These are phyloP conservation scores for Anas capensis DNA, from an alignment of 2,797 vertebrate genomes.

Conservation along the genomic window DNA sequence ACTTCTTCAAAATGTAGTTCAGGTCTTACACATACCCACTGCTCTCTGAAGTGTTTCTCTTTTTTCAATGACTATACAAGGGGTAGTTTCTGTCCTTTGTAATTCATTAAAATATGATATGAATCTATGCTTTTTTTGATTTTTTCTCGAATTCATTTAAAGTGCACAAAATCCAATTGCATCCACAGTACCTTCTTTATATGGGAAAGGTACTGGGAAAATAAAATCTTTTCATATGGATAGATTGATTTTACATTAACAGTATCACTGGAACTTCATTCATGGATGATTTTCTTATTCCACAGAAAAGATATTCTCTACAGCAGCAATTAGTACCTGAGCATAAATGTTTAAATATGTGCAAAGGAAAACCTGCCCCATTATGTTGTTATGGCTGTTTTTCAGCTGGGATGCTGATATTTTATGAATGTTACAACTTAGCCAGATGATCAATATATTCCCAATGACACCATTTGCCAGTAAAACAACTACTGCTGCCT, in stretches of 20 bases:
- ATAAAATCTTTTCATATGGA: background rate
- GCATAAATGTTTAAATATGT: background rate
- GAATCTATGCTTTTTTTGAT: background rate
- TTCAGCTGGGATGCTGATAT: constrained; percentile 46
- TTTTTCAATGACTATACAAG: background rate
- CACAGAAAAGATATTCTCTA: background rate
- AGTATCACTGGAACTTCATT: background rate
- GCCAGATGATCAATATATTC: constrained; percentile 59
- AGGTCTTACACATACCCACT: background rate
- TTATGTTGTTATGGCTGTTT: constrained; percentile 29
- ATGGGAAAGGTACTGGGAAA: background rate
- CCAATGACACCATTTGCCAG: constrained; percentile 53
- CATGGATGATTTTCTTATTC: background rate
- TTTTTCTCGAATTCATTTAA: background rate
- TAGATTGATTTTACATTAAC: background rate
- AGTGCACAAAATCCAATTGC: background rate
- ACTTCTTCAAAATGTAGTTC: background rate
- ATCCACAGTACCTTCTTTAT: background rate
- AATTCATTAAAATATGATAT: background rate
- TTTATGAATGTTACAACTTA: constrained; percentile 47
- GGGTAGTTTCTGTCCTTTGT: background rate
- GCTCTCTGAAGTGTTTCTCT: background rate
- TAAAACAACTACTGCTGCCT: constrained; percentile 54
- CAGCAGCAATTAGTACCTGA: background rate
- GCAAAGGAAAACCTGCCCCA: background rate